Evolutionary conservation across 2,888 invertebrate genomes (phyloP).

Genomic region (Dicroscelio sp.): DNA sequence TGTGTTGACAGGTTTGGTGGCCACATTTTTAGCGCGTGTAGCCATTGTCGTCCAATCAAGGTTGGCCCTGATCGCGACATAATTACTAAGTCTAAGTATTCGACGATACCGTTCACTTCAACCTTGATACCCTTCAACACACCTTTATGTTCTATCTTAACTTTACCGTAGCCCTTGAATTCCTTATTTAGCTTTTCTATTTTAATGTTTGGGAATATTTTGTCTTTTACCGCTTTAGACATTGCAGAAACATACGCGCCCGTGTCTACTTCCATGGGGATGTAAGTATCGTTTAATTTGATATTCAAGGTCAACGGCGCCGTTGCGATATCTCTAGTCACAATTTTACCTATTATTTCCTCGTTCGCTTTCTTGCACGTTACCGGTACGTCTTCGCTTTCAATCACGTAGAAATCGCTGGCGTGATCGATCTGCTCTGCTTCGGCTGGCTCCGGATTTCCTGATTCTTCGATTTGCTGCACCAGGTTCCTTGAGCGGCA

Average conservation of each 20-base stretch:
- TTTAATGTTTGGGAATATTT: conserved; percentile 64
- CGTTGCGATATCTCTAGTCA: neutral
- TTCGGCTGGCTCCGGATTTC: neutral
- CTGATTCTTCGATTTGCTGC: neutral
- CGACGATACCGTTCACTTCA: conserved; percentile 58
- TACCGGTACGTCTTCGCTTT: neutral
- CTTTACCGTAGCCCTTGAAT: conserved; percentile 76
- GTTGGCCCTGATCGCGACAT: conserved; percentile 60
- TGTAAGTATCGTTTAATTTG: conserved; percentile 52
- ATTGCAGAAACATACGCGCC: conserved; percentile 79
- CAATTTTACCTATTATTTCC: neutral
- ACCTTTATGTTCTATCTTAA: conserved; percentile 62
- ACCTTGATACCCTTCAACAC: conserved; percentile 69
- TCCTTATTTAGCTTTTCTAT: conserved; percentile 49
- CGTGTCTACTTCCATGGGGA: conserved; percentile 81
- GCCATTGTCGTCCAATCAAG: neutral
- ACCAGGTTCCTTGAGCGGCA: neutral
- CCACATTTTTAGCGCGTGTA: conserved; percentile 75
- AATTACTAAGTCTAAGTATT: conserved; percentile 45
- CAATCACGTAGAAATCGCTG: conserved; percentile 7
- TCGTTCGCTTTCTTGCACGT: neutral
- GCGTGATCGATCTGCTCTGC: neutral
- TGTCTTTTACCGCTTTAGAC: conserved; percentile 71
- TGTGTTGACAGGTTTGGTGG: conserved; percentile 44
- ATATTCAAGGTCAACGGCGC: conserved; percentile 58